A percentile compares a stretch with the other conserved stretches of the same genome.
Conservation (phyloP, 2,797 vertebrate species). For the Hephaestus fuliginosus region DNA sequence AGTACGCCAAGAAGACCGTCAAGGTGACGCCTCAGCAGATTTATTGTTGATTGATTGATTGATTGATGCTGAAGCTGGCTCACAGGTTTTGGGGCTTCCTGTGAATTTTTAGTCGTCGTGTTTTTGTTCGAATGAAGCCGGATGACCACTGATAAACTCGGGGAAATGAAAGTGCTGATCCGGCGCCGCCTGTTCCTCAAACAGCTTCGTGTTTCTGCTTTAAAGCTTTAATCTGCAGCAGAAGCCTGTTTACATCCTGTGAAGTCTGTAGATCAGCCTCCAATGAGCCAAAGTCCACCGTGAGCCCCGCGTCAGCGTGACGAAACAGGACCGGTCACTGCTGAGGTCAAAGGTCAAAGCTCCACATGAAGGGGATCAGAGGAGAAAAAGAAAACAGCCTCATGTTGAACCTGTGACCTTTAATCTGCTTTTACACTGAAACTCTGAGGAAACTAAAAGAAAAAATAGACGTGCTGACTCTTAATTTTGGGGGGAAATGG, state of each 20-base stretch:
- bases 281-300: slow-evolving; percentile 2
- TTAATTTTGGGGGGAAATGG: no score
- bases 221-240: not conserved
- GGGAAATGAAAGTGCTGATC: slow-evolving; percentile 35
- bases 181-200: not conserved
- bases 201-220: not conserved
- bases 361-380: not conserved
- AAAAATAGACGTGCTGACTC: no score
- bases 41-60: not conserved
- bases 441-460: not conserved
- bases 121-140: not conserved
- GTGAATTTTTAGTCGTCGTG: no score
- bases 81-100: no score
- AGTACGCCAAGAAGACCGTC: slow-evolving; percentile 96
- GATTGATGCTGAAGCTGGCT: no score
- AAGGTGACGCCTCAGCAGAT: slow-evolving; percentile 81
- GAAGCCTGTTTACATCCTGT: not conserved
- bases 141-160: not conserved
- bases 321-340: not conserved
- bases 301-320: not conserved
- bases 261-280: not conserved
- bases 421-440: not conserved
- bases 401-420: not conserved
- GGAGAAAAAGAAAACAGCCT: slow-evolving; percentile 7
- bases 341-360: slow-evolving; percentile 37